Evolutionary conservation across 2,113 vertebrate genomes (phyloP).

Genomic region (Morone chrysops): DNA sequence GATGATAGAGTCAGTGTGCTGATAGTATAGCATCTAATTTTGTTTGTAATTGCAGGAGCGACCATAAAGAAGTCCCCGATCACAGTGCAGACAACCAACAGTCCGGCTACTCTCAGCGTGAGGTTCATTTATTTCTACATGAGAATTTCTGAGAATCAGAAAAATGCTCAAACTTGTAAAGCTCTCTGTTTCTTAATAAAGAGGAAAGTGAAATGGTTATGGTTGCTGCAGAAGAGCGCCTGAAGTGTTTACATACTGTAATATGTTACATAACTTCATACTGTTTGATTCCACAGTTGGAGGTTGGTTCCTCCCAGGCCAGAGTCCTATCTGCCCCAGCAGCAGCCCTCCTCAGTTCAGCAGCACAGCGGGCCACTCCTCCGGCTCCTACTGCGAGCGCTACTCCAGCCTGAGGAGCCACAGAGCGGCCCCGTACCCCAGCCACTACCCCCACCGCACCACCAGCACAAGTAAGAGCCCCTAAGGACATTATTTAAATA

Average conservation of each 20-base stretch:
- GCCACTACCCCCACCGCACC: conserved; percentile 85
- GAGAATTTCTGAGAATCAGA: too few relatives aligned
- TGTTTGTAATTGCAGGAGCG: conserved; percentile 77
- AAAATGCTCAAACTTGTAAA: too few relatives aligned
- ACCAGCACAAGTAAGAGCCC: conserved; percentile 79
- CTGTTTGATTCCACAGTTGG: conserved; percentile 74
- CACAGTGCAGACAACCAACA: conserved; percentile 82
- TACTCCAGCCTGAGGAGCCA: conserved; percentile 85
- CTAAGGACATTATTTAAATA: not conserved
- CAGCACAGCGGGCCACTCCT: conserved; percentile 78
- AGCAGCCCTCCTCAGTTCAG: conserved; percentile 86
- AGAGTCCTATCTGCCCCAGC: conserved; percentile 84
- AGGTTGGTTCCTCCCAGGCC: conserved; percentile 86
- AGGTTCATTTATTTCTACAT: conserved; percentile 43
- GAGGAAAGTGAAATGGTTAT: too few relatives aligned
- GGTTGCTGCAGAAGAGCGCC: not conserved
- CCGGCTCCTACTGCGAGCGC: conserved; percentile 86
- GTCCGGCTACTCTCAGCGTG: conserved; percentile 86
- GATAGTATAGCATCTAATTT: not conserved
- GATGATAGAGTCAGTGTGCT: fast-evolving
- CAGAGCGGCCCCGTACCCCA: conserved; percentile 83
- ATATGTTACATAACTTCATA: not conserved
- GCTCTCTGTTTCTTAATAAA: too few relatives aligned
- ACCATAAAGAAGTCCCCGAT: conserved; percentile 85
- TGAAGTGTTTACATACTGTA: not conserved